Conservation (phyloP, 2,888 invertebrate species). For the Chrysolina oricalcia region DNA sequence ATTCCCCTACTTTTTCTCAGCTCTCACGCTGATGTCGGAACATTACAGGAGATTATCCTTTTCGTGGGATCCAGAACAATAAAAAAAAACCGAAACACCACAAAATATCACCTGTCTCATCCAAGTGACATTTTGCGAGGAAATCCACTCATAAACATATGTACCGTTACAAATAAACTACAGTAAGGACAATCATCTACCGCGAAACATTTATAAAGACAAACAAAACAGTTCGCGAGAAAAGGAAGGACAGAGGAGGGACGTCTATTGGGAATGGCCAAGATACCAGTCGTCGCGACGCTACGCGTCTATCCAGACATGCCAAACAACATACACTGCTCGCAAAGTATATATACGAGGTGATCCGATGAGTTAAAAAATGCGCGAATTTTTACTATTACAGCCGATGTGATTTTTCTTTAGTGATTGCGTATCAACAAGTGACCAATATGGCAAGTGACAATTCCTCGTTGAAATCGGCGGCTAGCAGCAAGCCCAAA, state of each 20-base stretch:
- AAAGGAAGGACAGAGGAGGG: constrained; percentile 30
- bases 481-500: constrained; percentile 46
- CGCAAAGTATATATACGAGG: not conserved
- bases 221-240: constrained; percentile 25
- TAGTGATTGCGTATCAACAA: not conserved
- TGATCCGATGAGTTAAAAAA: not conserved
- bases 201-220: constrained; percentile 36
- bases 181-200: constrained; percentile 8
- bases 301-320: constrained; percentile 36
- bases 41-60: too few species aligned
- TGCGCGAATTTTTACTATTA: not conserved
- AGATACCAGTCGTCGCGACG: constrained; percentile 51
- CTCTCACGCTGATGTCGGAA: too few species aligned
- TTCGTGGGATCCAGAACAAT: too few species aligned
- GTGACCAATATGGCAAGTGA: constrained; percentile 44
- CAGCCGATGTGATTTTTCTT: not conserved
- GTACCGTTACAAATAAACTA: not conserved
- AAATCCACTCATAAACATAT: not conserved
- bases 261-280: constrained; percentile 40
- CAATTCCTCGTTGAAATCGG: constrained; percentile 39
- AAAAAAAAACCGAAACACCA: too few species aligned
- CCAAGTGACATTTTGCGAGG: not conserved
- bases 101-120: too few species aligned
- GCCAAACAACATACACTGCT: constrained; percentile 30
- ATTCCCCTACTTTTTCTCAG: too few species aligned